Conservation (phyloP, 2,113 vertebrate genomes). For the Leptobrachium ailaonicum region DNA sequence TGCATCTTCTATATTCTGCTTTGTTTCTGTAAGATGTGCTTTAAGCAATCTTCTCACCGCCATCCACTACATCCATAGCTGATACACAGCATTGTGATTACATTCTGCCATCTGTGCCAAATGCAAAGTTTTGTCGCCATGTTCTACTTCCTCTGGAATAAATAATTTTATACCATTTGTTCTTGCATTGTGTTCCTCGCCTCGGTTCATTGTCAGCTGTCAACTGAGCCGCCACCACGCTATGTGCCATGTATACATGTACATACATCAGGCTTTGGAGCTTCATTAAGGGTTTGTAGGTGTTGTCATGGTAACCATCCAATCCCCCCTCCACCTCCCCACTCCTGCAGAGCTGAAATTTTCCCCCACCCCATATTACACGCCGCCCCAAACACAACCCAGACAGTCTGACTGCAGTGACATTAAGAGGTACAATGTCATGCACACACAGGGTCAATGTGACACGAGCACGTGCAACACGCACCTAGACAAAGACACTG, state of each 20-base stretch:
- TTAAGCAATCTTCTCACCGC: too few relatives aligned
- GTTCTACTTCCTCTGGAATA: not conserved
- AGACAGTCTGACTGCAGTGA: not conserved
- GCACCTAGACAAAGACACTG: not conserved
- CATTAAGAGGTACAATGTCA: constrained; percentile 16
- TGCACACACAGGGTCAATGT: not conserved
- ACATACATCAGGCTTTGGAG: not conserved
- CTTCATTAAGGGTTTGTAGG: not conserved
- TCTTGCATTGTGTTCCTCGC: not conserved
- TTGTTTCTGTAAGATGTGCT: too few relatives aligned
- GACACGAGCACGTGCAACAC: not conserved
- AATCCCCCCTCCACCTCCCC: not conserved
- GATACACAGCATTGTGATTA: not conserved
- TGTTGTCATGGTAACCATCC: not conserved
- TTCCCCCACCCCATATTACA: not conserved
- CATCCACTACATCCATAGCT: not conserved
- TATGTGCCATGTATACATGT: not conserved
- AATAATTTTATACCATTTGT: not conserved
- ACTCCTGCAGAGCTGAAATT: not conserved
- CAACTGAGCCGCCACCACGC: not conserved
- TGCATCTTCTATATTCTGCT: too few relatives aligned
- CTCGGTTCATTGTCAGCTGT: not conserved
- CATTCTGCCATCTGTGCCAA: not conserved
- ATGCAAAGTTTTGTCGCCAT: not conserved
- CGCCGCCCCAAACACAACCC: not conserved